These are phyloP conservation scores for Neocrepidodera transversa DNA, from an alignment of 2,888 invertebrate species.

Conservation along the genomic window DNA sequence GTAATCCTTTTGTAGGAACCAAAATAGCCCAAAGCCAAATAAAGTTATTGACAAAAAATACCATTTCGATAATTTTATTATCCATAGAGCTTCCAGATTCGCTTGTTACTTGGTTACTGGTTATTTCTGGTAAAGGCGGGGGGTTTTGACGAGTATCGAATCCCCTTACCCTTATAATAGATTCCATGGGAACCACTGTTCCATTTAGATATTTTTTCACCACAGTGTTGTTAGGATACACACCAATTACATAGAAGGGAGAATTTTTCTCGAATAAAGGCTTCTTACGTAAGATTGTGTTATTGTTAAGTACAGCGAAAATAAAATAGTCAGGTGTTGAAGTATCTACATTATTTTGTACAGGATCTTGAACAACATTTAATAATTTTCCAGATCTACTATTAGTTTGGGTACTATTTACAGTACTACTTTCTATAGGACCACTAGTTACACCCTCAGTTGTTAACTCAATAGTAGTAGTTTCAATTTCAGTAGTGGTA, in stretches of 20 bases:
- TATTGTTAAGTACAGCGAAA: slow-evolving; percentile 79
- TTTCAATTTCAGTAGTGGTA: slow-evolving; percentile 34
- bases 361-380: slow-evolving; percentile 42
- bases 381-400: slow-evolving; percentile 51
- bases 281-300: slow-evolving; percentile 78
- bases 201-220: slow-evolving; percentile 83
- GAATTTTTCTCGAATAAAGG: slow-evolving; percentile 72
- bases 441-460: slow-evolving; percentile 17
- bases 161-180: slow-evolving; percentile 63
- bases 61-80: slow-evolving; percentile 65
- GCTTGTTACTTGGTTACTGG: slow-evolving; percentile 70
- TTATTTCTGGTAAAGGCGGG: slow-evolving; percentile 67
- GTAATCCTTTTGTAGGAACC: slow-evolving; percentile 44
- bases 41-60: slow-evolving; percentile 48
- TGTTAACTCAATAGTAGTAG: slow-evolving; percentile 17
- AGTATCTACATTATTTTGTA: slow-evolving; percentile 46
- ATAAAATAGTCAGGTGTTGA: slow-evolving; percentile 67
- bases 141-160: slow-evolving; percentile 65
- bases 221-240: slow-evolving; percentile 79
- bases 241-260: slow-evolving; percentile 77
- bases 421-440: slow-evolving; percentile 25
- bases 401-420: slow-evolving; percentile 34
- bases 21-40: slow-evolving; percentile 46
- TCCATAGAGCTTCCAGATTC: slow-evolving; percentile 56
- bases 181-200: slow-evolving; percentile 74